Base-by-base conservation (phyloP, 1,140 invertebrate species). In the Stegodyphus dumicola region DNA sequence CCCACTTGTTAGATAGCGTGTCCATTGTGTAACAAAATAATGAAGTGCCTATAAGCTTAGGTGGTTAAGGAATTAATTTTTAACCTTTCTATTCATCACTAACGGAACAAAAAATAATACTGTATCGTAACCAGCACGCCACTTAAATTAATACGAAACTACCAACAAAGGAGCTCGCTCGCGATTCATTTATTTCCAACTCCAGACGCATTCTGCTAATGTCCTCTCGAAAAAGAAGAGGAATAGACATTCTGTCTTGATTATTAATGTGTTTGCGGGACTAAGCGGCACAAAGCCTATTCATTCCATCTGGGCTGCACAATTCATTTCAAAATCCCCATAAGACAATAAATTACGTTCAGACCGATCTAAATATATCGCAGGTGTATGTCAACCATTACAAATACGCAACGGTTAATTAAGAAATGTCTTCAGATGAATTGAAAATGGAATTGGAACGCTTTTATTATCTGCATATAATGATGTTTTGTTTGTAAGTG, bases 241-340 rank as follows among this genome's bases (percentile, higher is more conserved):
- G 64, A 69, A 69, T 69, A 69, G 65, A 33, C 66, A 78, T 69
- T 69, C 6, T 52, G 56, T 54, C 48, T 53, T 56, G 66, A 69
- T 69, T 78, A 78, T 78, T 78, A 78, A 78, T 78, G 77, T 69
- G 77, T 48, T 18, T 69, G 17, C 77, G 6, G n/a, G 56, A 18
- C 17, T 49, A 78, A 78, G 69, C 48, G 33, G 76, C 76, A 77
- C 33, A n/a, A 77, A 67, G 76, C 48, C 64, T 66, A 77, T 67
- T 77, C 76, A 77, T 15, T 5, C 64, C n/a, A 49, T 48, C 69
- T 51, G n/a, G 15, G n/a, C 48, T 18, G 49, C 11, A 49, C 77
- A 17, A 78, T 78, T 78, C 77, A 78, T 78, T 78, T 78, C 11
- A 69, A 56, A 69, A 78, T 69, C 52, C 77, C 77, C 51, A 7